Evolutionary conservation across 1,140 invertebrate species (phyloP), one percentile per base, ranked within the genome.

Genomic region (Arion vulgaris): DNA sequence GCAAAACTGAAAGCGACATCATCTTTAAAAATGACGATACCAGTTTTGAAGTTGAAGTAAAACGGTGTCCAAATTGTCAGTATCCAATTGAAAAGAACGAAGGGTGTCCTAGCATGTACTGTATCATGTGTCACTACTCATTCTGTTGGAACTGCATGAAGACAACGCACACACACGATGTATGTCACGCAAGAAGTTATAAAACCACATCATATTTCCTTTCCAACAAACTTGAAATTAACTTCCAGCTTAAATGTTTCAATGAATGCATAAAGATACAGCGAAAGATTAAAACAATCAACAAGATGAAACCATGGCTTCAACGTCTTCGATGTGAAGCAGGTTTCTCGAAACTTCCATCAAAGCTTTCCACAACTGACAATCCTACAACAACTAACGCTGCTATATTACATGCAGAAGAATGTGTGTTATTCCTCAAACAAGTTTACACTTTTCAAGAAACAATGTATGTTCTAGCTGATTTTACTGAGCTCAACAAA

Each of bases 91-190:
- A 57, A 66, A 78, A 78, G 45, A 66, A 39, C 32, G 0, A 66
- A 7, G 51, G 57, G 4, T 78, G 51, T 32, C 53, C 34, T 23
- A 1, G 17, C 5, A 57, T 78, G 76, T 7, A 15, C 2, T 78
- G 76, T 28, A 5, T 17, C 9, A 66, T 78, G 57, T 78, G 76
- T 34, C 19, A 13, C 0, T 17, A 38, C 38, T 1, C 28, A 2
- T 78, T 78, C 32, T 78, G 53, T 66, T 78, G 76, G 76, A 39
- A 78, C 17, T 66, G 76, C 41, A 38, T 78, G 53, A 39, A 66
- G 53, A n/a, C 2, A 4, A 7, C 13, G 0, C 13, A 57, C 23
- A 53, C 28, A n/a, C 57, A 78, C 28, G 53, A 17, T 39, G 57
- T 66, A 23, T 78, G 62, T 34, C 2, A 51, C 28, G 15, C 7